A percentile compares a stretch with the other conserved stretches of the same genome.
These are phyloP conservation scores for Rhogogaster chlorosoma DNA, from an alignment of 2,888 invertebrate species.

Conservation along the genomic window DNA sequence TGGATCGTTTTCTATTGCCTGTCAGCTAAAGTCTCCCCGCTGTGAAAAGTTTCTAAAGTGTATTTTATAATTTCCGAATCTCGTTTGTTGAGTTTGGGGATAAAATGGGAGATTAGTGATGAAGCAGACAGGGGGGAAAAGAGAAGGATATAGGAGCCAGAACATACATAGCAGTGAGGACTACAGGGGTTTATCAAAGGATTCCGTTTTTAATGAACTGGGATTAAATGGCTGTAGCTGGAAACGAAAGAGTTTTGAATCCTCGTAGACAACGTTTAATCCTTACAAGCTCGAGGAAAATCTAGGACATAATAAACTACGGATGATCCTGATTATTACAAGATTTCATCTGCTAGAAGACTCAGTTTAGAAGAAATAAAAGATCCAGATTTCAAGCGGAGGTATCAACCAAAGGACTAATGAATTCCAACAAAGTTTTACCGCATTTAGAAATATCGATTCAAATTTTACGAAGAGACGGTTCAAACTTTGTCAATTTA, in stretches of 20 bases:
- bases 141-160: neutral
- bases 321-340: constrained; percentile 24
- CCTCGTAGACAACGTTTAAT: constrained; percentile 16
- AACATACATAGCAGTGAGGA: neutral
- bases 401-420: neutral
- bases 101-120: constrained; percentile 9
- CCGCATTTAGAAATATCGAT: neutral
- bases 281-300: neutral
- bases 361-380: neutral
- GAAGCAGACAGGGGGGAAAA: neutral
- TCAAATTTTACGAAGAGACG: neutral
- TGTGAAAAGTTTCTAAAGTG: neutral
- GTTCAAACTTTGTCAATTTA: neutral
- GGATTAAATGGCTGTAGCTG: neutral
- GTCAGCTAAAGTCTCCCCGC: neutral
- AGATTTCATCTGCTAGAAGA: neutral
- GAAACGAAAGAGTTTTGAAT: neutral
- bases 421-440: neutral
- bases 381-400: neutral
- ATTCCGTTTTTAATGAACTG: constrained; percentile 23
- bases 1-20: neutral
- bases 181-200: constrained; percentile 19
- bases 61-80: constrained; percentile 6
- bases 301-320: constrained; percentile 3
- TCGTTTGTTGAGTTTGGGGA: neutral